These are phyloP conservation scores for Stercorarius parasiticus DNA, from an alignment of 2,113 vertebrate genomes.

Conservation along the genomic window DNA sequence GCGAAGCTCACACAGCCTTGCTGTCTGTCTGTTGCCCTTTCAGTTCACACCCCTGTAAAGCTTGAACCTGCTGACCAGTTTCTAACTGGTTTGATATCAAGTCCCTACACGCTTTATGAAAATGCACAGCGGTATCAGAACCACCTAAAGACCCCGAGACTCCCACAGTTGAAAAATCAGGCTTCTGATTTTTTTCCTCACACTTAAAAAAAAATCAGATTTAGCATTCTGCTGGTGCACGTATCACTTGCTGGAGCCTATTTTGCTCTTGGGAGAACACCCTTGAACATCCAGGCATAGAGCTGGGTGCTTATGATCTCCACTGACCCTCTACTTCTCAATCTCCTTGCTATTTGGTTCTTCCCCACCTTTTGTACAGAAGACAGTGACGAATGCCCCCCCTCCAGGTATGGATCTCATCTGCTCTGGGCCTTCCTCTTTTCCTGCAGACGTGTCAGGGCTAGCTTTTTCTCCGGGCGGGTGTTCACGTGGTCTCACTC, in stretches of 20 bases:
- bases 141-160: neutral
- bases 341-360: neutral
- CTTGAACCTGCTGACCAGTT: neutral
- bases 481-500: neutral
- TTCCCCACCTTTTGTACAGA: neutral
- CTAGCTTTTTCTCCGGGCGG: neutral
- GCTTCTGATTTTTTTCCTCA: neutral
- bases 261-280: neutral
- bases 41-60: too few species aligned
- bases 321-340: neutral
- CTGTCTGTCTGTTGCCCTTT: neutral
- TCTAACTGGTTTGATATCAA: neutral
- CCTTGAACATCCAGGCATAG: neutral
- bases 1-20: accelerated
- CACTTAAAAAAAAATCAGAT: neutral
- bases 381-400: neutral
- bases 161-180: neutral
- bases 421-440: neutral
- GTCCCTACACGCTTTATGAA: neutral
- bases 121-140: neutral
- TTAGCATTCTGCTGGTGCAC: neutral
- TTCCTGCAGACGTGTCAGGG: too few species aligned
- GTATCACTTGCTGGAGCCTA: neutral
- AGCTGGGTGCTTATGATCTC: neutral
- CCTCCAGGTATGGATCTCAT: neutral